Evolutionary conservation across 2,113 vertebrate genomes (phyloP), one percentile per base, ranked within the genome.

Genomic region (Nothoprocta perdicaria): DNA sequence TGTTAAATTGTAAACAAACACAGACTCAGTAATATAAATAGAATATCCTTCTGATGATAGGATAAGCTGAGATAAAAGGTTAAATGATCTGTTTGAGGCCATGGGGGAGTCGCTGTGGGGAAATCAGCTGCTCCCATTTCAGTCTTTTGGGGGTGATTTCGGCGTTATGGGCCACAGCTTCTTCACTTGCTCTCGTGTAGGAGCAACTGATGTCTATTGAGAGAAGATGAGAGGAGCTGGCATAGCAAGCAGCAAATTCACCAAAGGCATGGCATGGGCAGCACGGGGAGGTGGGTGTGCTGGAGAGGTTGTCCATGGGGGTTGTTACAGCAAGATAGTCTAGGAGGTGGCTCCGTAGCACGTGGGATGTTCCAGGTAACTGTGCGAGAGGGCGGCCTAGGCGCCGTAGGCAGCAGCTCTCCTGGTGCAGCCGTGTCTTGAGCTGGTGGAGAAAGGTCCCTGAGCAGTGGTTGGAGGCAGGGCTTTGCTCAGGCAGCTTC

Each of bases 21-120:
- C 22, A 4, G 86, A 61, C 26, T 89, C 55, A 79, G 16, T 84
- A 74, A 75, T 88, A 95, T 86, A 95, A 95, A 95, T 94, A 95
- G 88, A 93, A 94, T 16, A 46, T 88, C 83, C 43, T 80, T 88
- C 68, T 74, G 88, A 75, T 90, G 61, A 31, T 85, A 52, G n/a
- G 40, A 46, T 91, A 83, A 95, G 57, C 58, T 21, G 61, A 92
- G 88, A 92, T 95, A 84, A 91, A 91, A 94, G 80, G 92, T 91
- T 90, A 92, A 77, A 63, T 5, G 2, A 57, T 78, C 61, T 90
- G 82, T 80, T 80, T 80, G 92, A 95, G 82, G 83, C 90, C 88
- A 52, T 43, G 71, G 57, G 74, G 65, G 92, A 91, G 73, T 57
- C 22, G 16, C 23, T 79, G 81, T 76, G 35, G 82, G 79, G 88